These are phyloP conservation scores for Romanogobio albipinnatus DNA, from an alignment of 2,113 vertebrate species.

Conservation along the genomic window DNA sequence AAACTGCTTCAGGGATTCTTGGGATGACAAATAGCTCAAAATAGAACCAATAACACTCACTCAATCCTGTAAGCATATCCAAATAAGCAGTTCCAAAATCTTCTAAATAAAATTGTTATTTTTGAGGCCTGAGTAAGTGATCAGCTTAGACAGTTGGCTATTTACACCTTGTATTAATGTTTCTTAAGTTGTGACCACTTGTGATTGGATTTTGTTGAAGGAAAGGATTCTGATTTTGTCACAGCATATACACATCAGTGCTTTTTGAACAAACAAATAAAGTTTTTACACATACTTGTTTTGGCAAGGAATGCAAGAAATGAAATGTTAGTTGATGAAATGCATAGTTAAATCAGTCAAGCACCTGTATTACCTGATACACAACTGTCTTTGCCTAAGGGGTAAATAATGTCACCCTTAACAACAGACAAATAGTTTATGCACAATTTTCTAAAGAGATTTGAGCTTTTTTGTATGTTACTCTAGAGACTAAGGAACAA, in stretches of 20 bases:
- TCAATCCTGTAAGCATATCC: neutral
- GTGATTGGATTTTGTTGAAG: neutral
- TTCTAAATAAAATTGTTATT: neutral
- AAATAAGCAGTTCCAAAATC: neutral
- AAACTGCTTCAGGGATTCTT: conserved; percentile 17
- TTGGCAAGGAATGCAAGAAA: too few species aligned
- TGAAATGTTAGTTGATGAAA: too few species aligned
- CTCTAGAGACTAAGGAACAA: neutral
- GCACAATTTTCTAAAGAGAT: neutral
- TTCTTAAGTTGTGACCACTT: neutral
- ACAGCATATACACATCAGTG: neutral
- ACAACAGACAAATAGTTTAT: neutral
- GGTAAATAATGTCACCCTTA: neutral
- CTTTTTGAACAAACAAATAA: neutral
- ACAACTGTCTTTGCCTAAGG: neutral
- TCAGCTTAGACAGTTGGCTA: neutral
- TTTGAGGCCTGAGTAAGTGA: neutral
- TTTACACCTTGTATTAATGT: neutral
- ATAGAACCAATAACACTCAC: neutral
- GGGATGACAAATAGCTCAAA: neutral
- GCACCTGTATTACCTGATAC: neutral
- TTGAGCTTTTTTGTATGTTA: neutral
- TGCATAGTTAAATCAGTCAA: neutral
- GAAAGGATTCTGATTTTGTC: neutral
- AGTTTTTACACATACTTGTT: neutral